phyloP scores from a whole-genome alignment of 2,797 vertebrate species.

The Leptodactylus fallax region DNA sequence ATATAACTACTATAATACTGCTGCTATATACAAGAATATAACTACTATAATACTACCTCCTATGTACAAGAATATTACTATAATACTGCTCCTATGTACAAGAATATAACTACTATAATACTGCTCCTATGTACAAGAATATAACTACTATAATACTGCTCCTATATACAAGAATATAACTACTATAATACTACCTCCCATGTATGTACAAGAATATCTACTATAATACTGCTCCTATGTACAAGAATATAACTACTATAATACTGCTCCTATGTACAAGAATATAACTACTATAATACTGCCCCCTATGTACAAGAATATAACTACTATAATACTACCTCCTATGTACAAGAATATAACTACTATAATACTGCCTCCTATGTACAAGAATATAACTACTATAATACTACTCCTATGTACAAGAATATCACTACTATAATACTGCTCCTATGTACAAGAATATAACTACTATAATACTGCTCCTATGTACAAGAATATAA shows the following conservation, averaged over 20 bases:
- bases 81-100: constrained; percentile 1
- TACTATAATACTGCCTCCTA: constrained; percentile 2
- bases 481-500: too few relatives aligned
- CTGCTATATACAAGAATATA: neutral
- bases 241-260: constrained; percentile 20
- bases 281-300: constrained; percentile 17
- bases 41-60: neutral
- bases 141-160: constrained; percentile 8
- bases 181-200: neutral
- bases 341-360: constrained; percentile 5
- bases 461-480: too few relatives aligned
- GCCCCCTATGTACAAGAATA: too few relatives aligned
- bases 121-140: neutral
- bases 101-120: constrained; percentile 17
- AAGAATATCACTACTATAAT: too few relatives aligned
- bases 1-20: constrained; percentile 3
- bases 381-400: neutral
- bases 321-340: neutral
- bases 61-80: constrained; percentile 14
- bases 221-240: constrained; percentile 2
- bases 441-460: too few relatives aligned
- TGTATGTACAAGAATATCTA: constrained; percentile 2
- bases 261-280: constrained; percentile 1
- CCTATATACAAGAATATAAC: constrained; percentile 9
- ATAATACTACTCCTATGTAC: neutral